A percentile compares a stretch with the other conserved stretches of the same genome.
phyloP scores from a whole-genome alignment of 2,797 vertebrate species.

The Coilia nasus region DNA sequence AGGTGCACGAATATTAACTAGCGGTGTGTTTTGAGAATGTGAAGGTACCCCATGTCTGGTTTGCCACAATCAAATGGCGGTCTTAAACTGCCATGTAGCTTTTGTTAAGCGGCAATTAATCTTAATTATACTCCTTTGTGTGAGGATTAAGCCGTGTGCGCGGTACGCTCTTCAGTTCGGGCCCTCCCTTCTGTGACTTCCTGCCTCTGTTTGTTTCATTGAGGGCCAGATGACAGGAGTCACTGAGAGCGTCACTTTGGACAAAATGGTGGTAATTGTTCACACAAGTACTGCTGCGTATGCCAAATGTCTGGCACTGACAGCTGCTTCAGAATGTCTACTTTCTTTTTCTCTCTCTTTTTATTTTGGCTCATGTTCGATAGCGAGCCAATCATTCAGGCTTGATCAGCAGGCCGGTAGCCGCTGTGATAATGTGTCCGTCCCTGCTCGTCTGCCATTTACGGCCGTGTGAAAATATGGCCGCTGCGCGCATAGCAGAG shows the following conservation, averaged over 20 bases:
- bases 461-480: constrained; percentile 8
- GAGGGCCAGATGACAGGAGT: not conserved
- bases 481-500: not conserved
- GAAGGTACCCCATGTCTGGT: not conserved
- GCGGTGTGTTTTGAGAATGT: not conserved
- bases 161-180: not conserved
- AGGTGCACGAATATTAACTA: constrained; percentile 38
- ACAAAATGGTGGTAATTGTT: not conserved
- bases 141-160: not conserved
- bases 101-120: constrained; percentile 30
- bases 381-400: not conserved
- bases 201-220: not conserved
- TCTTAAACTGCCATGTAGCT: constrained; percentile 17
- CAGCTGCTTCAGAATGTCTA: too few species aligned
- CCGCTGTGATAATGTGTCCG: not conserved
- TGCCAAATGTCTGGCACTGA: too few species aligned
- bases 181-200: not conserved
- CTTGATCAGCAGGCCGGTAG: not conserved
- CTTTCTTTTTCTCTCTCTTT: not conserved
- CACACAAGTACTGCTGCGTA: not conserved
- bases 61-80: not conserved
- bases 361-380: not conserved
- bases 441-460: not conserved
- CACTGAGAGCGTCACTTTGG: not conserved
- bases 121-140: constrained; percentile 23